Evolutionary conservation across 2,888 invertebrate genomes (phyloP).

Genomic region (Megaustenia siamemsis): DNA sequence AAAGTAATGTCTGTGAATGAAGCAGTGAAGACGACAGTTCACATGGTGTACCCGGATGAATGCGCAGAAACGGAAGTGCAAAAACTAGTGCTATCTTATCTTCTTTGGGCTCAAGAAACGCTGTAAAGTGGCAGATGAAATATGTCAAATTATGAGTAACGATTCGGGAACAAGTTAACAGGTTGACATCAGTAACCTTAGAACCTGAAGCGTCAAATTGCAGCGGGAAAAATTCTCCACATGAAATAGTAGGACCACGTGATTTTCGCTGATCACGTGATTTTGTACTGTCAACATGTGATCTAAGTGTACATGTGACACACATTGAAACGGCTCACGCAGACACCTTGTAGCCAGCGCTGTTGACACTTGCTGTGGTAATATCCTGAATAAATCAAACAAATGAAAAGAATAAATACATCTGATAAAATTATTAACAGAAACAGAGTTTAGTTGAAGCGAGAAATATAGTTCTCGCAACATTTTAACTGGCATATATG

Average conservation of each 20-base stretch:
- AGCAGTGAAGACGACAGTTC: no score
- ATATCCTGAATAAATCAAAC: background rate
- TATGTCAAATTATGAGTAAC: background rate
- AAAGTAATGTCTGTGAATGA: background rate
- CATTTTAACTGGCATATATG: no score
- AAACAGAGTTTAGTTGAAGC: no score
- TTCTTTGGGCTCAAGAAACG: no score
- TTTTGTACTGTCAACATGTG: slow-evolving; percentile 1
- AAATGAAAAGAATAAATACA: background rate
- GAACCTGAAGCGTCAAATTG: background rate
- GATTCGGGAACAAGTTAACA: background rate
- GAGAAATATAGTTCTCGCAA: no score
- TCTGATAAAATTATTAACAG: background rate
- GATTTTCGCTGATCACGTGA: slow-evolving; percentile 24
- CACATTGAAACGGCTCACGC: slow-evolving; percentile 23
- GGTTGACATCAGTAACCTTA: no score
- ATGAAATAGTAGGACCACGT: background rate
- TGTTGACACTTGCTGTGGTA: background rate
- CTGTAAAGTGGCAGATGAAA: background rate
- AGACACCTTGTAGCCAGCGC: background rate
- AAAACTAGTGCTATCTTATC: background rate
- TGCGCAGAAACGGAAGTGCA: background rate
- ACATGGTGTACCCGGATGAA: background rate
- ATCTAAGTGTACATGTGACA: slow-evolving; percentile 2
- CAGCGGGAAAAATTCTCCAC: background rate